phyloP scores from a whole-genome alignment of 2,888 invertebrate species.

The Agrochola circellaris region DNA sequence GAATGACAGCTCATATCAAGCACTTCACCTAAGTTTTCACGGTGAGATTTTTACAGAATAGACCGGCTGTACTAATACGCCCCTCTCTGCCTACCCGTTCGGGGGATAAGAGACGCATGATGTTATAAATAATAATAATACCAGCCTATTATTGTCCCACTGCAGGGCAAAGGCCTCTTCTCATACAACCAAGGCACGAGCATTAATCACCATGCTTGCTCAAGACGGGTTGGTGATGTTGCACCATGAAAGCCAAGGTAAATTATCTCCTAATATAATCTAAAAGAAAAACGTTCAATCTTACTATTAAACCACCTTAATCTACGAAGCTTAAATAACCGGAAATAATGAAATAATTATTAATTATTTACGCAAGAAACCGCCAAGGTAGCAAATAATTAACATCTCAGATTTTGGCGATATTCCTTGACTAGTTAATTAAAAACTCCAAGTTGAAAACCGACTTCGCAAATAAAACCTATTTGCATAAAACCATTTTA shows the following conservation, averaged over 20 bases:
- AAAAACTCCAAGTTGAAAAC: conserved; percentile 49
- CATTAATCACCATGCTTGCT: too few relatives aligned
- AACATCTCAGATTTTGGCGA: conserved; percentile 35
- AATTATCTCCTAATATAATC: conserved; percentile 1
- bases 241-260: too few relatives aligned
- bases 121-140: too few relatives aligned
- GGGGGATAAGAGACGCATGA: too few relatives aligned
- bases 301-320: conserved; percentile 14
- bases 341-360: conserved; percentile 60
- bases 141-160: too few relatives aligned
- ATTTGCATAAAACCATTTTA: conserved; percentile 55
- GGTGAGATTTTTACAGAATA: too few relatives aligned
- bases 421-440: conserved; percentile 52
- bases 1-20: too few relatives aligned
- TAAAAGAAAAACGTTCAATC: neutral
- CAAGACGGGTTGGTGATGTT: neutral
- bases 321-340: conserved; percentile 28
- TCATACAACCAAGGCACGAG: too few relatives aligned
- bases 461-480: conserved; percentile 37
- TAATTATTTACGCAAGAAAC: conserved; percentile 59
- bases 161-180: too few relatives aligned
- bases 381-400: conserved; percentile 51
- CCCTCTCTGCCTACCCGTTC: too few relatives aligned
- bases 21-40: too few relatives aligned
- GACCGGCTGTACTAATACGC: too few relatives aligned